Percentiles rank a stretch among this genome's conserved stretches.
Evolutionary conservation across 2,113 vertebrate genomes (phyloP).

Genomic region (Nerophis lumbriciformis): DNA sequence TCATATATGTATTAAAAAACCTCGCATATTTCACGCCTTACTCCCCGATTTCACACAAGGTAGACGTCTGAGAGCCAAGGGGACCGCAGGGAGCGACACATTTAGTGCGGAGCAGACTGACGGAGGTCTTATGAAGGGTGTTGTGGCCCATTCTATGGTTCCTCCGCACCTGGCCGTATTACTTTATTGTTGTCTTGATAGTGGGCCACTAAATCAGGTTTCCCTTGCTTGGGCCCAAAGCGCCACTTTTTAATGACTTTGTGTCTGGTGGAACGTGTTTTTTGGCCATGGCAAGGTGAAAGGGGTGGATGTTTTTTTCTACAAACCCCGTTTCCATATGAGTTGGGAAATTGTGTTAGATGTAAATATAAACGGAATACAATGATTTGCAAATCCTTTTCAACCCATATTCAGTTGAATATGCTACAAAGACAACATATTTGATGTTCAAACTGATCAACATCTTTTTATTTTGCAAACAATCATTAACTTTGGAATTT

Average conservation of each 20-base stretch:
- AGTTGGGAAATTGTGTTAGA: too few species aligned
- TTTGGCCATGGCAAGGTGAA: constrained; percentile 38
- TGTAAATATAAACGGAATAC: too few species aligned
- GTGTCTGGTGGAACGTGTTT: constrained; percentile 49
- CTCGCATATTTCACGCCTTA: constrained; percentile 7
- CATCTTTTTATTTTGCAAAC: too few species aligned
- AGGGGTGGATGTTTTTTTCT: constrained; percentile 15
- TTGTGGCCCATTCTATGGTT: constrained; percentile 44
- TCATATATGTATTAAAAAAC: background rate
- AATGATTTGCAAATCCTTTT: too few species aligned
- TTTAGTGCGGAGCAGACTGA: constrained; percentile 29
- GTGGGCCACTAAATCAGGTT: constrained; percentile 60
- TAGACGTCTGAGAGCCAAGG: constrained; percentile 25
- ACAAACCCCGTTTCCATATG: too few species aligned
- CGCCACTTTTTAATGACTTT: constrained; percentile 51
- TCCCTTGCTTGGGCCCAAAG: constrained; percentile 60
- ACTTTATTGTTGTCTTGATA: constrained; percentile 64
- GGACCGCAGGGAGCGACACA: constrained; percentile 28
- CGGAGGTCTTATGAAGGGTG: constrained; percentile 57
- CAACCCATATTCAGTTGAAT: too few species aligned
- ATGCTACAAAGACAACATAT: too few species aligned
- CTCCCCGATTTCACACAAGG: constrained; percentile 11
- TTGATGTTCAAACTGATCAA: too few species aligned
- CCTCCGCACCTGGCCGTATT: constrained; percentile 44
- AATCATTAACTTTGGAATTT: too few species aligned